Percentiles rank a stretch among this genome's conserved stretches.
Conservation (phyloP, 2,113 vertebrate species). For the Myotis lucifugus region DNA sequence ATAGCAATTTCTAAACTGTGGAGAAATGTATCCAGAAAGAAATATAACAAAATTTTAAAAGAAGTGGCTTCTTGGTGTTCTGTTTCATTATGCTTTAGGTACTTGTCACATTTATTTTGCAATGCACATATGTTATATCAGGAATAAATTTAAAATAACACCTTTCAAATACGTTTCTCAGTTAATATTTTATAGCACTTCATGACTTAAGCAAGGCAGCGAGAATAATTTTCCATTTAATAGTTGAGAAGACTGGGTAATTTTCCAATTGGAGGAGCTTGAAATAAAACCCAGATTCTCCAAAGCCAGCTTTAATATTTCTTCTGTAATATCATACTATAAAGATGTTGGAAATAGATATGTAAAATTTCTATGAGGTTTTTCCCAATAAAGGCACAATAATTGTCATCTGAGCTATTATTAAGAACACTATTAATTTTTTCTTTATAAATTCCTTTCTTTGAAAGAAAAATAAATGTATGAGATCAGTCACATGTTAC, state of each 20-base stretch:
- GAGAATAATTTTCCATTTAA: conserved; percentile 37
- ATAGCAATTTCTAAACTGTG: neutral
- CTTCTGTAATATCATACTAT: neutral
- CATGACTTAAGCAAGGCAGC: neutral
- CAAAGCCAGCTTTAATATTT: neutral
- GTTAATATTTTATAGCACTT: conserved; percentile 36
- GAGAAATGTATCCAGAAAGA: neutral
- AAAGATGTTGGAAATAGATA: neutral
- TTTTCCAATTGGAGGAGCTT: neutral
- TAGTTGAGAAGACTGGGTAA: neutral
- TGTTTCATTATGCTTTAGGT: neutral
- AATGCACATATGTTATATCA: neutral
- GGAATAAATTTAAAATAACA: conserved; percentile 12
- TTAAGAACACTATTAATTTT: neutral
- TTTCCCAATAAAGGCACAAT: neutral
- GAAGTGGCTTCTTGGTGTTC: neutral
- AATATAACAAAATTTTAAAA: neutral
- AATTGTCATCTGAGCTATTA: neutral
- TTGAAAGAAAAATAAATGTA: neutral
- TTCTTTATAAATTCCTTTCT: neutral
- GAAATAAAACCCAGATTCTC: neutral
- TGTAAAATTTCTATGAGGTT: neutral
- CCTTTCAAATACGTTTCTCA: neutral
- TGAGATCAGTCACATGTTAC: neutral
- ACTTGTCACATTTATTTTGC: neutral